phyloP scores from a whole-genome alignment of 2,888 invertebrate species.

The Andrena minutula region DNA sequence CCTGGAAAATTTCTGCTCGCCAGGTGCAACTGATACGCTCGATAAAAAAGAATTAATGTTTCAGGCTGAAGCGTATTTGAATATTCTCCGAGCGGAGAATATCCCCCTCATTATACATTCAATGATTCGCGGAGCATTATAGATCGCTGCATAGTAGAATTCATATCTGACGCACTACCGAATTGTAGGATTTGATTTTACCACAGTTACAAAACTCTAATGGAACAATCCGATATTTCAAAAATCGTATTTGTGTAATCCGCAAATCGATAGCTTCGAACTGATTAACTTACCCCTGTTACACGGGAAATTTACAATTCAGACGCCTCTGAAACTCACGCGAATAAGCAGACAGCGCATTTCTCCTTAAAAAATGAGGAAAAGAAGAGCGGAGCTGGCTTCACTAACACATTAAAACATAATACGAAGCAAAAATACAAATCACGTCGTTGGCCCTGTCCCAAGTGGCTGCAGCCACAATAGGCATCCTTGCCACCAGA shows the following conservation, averaged over 20 bases:
- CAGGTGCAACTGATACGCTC: too few species aligned
- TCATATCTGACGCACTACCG: not conserved
- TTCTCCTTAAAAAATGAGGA: not conserved
- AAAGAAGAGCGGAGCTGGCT: not conserved
- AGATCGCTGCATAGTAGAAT: not conserved
- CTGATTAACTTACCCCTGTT: not conserved
- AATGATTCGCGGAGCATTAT: too few species aligned
- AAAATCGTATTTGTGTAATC: not conserved
- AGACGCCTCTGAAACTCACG: not conserved
- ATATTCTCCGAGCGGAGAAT: too few species aligned
- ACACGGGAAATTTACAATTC: not conserved
- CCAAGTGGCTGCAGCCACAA: conserved; percentile 51
- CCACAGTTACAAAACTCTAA: not conserved
- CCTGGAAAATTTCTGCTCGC: too few species aligned
- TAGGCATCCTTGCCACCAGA: conserved; percentile 51
- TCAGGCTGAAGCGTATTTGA: too few species aligned
- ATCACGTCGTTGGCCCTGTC: conserved; percentile 48
- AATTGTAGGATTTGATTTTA: not conserved
- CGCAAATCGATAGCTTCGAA: not conserved
- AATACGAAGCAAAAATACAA: conserved; percentile 24
- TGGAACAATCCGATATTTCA: not conserved
- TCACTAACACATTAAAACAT: conserved; percentile 5
- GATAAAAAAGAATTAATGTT: too few species aligned
- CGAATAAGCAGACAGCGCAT: not conserved
- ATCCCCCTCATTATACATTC: too few species aligned